phyloP scores from a whole-genome alignment of 92 coral and sea anemone genomes.

The Epizoanthus scotinus region DNA sequence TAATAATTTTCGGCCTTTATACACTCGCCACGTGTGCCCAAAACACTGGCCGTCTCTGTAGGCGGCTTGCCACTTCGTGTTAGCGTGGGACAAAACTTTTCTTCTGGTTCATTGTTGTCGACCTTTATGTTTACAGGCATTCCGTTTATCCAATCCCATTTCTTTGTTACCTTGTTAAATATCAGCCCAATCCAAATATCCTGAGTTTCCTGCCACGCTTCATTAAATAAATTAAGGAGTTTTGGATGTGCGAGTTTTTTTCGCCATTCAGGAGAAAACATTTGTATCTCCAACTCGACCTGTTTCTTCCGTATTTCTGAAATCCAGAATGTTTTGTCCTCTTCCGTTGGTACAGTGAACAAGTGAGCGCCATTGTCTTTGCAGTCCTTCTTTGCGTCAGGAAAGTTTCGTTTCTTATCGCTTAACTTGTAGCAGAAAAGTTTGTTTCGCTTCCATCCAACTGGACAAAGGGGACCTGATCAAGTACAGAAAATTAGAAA shows the following conservation, averaged over 20 bases:
- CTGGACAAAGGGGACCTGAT: conserved; percentile 1
- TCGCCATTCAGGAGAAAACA: neutral
- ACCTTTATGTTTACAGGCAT: neutral
- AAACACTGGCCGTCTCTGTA: neutral
- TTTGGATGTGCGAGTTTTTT: neutral
- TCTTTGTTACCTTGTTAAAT: neutral
- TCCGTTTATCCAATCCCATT: conserved; percentile 5
- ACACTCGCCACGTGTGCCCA: neutral
- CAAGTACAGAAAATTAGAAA: neutral
- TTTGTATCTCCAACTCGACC: neutral
- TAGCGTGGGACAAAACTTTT: neutral
- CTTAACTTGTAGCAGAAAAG: neutral
- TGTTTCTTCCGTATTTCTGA: neutral
- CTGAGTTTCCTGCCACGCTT: neutral
- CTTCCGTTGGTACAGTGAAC: conserved; percentile 10
- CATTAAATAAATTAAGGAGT: neutral
- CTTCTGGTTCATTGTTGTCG: neutral
- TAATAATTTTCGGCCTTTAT: neutral
- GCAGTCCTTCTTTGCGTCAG: neutral
- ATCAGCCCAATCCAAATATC: neutral
- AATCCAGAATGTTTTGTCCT: neutral
- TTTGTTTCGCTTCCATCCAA: conserved; percentile 10
- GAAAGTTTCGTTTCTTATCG: neutral
- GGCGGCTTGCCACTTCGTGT: neutral
- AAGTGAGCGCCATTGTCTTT: neutral